These are phyloP conservation scores for Patella vulgata DNA, from an alignment of 1,140 invertebrate genomes.

Conservation along the genomic window DNA sequence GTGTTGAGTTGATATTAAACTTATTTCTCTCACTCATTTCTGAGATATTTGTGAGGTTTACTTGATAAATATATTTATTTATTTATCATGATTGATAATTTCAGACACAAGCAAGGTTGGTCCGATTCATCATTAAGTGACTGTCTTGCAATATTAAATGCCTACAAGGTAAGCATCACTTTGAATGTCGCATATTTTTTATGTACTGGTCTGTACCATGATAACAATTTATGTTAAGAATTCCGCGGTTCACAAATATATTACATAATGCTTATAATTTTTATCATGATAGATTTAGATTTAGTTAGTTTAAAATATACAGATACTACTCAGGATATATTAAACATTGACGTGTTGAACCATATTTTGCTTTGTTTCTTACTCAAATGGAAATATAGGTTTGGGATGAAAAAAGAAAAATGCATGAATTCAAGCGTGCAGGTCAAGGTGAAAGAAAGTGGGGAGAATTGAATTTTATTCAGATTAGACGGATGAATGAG, in stretches of 20 bases:
- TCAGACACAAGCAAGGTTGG: slow-evolving; percentile 78
- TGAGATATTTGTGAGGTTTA: too few relatives aligned
- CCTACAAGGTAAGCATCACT: slow-evolving; percentile 78
- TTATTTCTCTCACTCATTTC: too few relatives aligned
- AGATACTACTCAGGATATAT: too few relatives aligned
- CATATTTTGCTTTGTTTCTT: too few relatives aligned
- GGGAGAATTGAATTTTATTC: slow-evolving; percentile 79
- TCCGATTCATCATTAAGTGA: slow-evolving; percentile 85
- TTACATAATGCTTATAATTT: too few relatives aligned
- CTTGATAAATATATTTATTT: too few relatives aligned
- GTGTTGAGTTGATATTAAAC: too few relatives aligned
- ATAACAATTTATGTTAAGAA: not conserved
- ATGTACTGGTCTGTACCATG: not conserved
- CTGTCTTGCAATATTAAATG: slow-evolving; percentile 82
- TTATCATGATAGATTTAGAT: too few relatives aligned
- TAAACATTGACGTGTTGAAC: too few relatives aligned
- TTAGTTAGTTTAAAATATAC: too few relatives aligned
- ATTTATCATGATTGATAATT: too few relatives aligned
- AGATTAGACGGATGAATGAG: slow-evolving; percentile 78
- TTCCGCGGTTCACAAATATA: not conserved
- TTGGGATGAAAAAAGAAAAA: slow-evolving; percentile 60
- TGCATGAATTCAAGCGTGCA: slow-evolving; percentile 59
- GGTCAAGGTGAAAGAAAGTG: slow-evolving; percentile 73
- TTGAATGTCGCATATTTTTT: slow-evolving; percentile 4
- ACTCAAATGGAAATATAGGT: slow-evolving; percentile 58